These are phyloP conservation scores for Chouioia cunea DNA, from an alignment of 2,888 invertebrate genomes.

Conservation along the genomic window DNA sequence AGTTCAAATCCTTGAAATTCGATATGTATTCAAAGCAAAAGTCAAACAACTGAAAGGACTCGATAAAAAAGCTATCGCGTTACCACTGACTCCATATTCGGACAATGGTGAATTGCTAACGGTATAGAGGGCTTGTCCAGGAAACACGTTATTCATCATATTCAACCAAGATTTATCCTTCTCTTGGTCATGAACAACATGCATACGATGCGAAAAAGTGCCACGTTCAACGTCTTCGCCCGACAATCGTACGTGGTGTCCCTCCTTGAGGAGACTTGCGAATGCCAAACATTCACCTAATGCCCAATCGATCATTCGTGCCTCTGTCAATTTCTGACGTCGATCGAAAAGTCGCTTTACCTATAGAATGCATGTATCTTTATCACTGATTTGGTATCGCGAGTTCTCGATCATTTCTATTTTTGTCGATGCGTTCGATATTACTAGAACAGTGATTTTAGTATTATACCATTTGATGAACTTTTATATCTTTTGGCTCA, in stretches of 20 bases:
- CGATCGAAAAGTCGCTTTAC: conserved; percentile 66
- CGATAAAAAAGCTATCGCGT: too few species aligned
- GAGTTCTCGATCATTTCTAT: neutral
- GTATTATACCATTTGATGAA: conserved; percentile 71
- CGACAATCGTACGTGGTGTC: conserved; percentile 79
- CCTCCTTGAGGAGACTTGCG: conserved; percentile 81
- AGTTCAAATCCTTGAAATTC: conserved; percentile 78
- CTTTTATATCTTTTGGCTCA: conserved; percentile 77
- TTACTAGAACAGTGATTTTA: too few species aligned
- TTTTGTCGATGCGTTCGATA: neutral
- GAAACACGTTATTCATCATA: conserved; percentile 76
- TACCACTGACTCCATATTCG: conserved; percentile 75
- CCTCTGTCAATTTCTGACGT: conserved; percentile 72
- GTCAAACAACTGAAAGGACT: too few species aligned
- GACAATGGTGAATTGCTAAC: conserved; percentile 86
- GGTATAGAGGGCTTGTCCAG: conserved; percentile 82
- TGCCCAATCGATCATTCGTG: conserved; percentile 82
- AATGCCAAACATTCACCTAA: conserved; percentile 85
- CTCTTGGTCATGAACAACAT: conserved; percentile 85
- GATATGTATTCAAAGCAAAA: too few species aligned
- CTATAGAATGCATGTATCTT: conserved; percentile 1
- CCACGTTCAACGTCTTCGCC: conserved; percentile 89
- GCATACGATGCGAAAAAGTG: conserved; percentile 83
- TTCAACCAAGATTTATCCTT: conserved; percentile 75
- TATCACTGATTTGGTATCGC: neutral